Percentiles rank a stretch among this genome's conserved stretches.
These are phyloP conservation scores for Eulithis prunata DNA, from an alignment of 2,888 invertebrate genomes.

Conservation along the genomic window DNA sequence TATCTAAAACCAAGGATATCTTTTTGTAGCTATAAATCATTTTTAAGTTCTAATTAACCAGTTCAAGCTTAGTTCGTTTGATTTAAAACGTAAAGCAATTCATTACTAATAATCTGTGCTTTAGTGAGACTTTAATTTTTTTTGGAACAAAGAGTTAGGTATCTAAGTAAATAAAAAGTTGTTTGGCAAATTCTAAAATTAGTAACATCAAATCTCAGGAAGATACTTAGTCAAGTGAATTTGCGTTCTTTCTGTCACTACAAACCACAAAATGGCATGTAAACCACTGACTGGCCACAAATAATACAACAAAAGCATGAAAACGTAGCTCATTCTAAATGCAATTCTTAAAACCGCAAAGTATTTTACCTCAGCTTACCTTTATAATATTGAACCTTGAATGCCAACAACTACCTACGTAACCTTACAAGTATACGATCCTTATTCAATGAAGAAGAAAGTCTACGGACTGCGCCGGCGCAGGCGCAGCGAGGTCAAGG, in stretches of 20 bases:
- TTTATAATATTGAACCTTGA: constrained; percentile 10
- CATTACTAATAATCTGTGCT: too few relatives aligned
- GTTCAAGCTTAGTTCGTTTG: too few relatives aligned
- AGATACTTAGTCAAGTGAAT: too few relatives aligned
- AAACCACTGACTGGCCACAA: not conserved
- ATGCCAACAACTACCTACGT: constrained; percentile 29
- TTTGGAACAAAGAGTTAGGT: too few relatives aligned
- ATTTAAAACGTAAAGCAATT: too few relatives aligned
- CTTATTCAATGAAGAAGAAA: constrained; percentile 51
- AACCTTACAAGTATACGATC: constrained; percentile 28
- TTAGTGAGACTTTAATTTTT: too few relatives aligned
- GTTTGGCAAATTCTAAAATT: too few relatives aligned
- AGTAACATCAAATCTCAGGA: too few relatives aligned
- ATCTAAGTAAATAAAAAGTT: too few relatives aligned
- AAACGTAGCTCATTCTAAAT: not conserved
- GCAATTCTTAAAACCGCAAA: constrained; percentile 13
- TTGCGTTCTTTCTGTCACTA: not conserved
- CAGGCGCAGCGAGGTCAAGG: constrained; percentile 50
- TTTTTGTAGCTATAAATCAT: not conserved
- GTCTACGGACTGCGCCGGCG: constrained; percentile 44
- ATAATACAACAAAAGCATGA: not conserved
- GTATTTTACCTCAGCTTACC: constrained; percentile 1
- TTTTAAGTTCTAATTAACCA: not conserved
- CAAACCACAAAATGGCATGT: not conserved
- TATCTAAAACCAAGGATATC: constrained; percentile 10